Conservation (phyloP, 2,113 vertebrate genomes). For the Eublepharis macularius region DNA sequence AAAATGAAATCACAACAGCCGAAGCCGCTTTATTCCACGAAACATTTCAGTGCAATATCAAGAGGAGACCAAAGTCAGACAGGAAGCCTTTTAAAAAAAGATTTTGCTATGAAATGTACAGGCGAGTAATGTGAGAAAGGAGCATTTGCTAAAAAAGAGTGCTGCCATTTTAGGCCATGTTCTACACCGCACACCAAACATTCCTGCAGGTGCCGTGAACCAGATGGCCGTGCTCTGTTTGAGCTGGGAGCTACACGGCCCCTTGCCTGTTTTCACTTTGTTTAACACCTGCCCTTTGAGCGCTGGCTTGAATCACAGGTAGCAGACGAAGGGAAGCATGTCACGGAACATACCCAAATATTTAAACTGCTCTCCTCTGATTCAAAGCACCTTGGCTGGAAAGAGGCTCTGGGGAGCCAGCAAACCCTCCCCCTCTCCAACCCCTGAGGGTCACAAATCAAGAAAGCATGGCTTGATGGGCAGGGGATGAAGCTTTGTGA, state of each 20-base stretch:
- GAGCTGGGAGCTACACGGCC: not conserved
- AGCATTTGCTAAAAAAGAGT: not conserved
- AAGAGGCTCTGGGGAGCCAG: not conserved
- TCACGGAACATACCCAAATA: conserved; percentile 29
- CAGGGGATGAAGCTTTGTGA: no score
- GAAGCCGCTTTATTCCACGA: no score
- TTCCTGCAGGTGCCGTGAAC: not conserved
- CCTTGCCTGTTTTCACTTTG: conserved; percentile 61
- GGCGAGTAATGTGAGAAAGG: not conserved
- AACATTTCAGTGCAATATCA: no score
- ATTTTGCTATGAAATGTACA: no score
- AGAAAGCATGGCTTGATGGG: no score
- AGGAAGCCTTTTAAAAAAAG: no score
- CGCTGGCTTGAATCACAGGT: conserved; percentile 40
- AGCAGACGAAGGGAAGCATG: not conserved
- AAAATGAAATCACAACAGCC: no score
- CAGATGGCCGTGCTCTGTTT: conserved; percentile 24
- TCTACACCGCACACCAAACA: not conserved
- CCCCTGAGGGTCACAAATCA: no score
- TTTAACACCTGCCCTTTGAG: conserved; percentile 64
- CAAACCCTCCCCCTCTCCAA: no score
- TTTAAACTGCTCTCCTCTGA: conserved; percentile 49
- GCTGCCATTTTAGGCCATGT: not conserved
- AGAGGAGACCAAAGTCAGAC: no score
- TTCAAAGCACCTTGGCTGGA: conserved; percentile 30